Percentiles rank a stretch among this genome's conserved stretches.
These are phyloP conservation scores for Nebria salina DNA, from an alignment of 2,888 invertebrate species.

Conservation along the genomic window DNA sequence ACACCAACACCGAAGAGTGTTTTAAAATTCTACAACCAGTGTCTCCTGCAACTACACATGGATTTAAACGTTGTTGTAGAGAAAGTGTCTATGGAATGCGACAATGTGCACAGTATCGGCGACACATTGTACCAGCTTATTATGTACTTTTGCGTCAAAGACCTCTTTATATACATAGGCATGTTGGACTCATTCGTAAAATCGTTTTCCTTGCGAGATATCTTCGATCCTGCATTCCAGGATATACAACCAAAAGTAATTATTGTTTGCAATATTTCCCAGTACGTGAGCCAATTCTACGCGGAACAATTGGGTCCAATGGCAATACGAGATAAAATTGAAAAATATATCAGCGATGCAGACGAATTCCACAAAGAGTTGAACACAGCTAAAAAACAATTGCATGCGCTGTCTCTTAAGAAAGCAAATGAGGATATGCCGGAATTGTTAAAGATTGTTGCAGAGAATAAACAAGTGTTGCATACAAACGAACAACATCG, in stretches of 20 bases:
- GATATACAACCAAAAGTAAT: background rate
- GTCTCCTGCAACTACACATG: background rate
- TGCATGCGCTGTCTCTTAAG: background rate
- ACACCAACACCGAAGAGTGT: background rate
- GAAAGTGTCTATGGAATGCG: background rate
- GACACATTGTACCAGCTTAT: background rate
- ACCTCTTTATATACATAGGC: background rate
- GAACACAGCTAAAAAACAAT: background rate
- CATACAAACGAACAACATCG: background rate
- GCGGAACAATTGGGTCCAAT: background rate
- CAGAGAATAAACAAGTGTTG: background rate
- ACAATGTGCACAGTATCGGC: background rate
- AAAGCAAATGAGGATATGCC: background rate
- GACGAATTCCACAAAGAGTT: background rate
- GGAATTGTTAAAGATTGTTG: background rate
- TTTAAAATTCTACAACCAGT: background rate
- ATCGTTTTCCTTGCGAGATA: background rate
- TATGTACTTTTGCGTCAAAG: background rate
- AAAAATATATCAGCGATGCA: background rate
- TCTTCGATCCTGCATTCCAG: background rate
- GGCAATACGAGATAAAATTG: background rate
- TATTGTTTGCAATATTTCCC: background rate
- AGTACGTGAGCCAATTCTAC: background rate
- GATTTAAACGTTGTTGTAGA: background rate
- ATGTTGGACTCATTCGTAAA: background rate